Conservation (phyloP, 1,140 invertebrate genomes). For the Portunus trituberculatus region DNA sequence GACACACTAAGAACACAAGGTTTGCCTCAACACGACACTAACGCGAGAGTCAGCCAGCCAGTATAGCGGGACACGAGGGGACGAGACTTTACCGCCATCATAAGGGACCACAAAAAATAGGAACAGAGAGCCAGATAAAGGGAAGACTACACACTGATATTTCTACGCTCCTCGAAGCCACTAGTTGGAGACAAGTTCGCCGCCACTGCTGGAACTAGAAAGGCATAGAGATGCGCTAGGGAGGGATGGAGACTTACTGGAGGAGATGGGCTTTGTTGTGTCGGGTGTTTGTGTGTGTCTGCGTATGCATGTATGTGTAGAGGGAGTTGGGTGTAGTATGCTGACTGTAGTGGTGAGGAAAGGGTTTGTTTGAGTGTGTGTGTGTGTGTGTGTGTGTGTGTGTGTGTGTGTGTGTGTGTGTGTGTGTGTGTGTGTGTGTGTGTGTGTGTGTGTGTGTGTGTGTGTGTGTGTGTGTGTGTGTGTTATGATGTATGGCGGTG, state of each 20-base stretch:
- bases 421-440: not conserved
- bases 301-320: too few relatives aligned
- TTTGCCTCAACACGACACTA: too few relatives aligned
- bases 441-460: not conserved
- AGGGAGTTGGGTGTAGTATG: too few relatives aligned
- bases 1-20: not conserved
- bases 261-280: not conserved
- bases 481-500: too few relatives aligned
- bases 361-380: too few relatives aligned
- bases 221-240: not conserved
- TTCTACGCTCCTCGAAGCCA: not conserved
- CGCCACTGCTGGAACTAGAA: not conserved
- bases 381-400: not conserved
- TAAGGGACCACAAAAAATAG: not conserved
- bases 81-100: not conserved
- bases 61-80: too few relatives aligned
- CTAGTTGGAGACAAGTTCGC: not conserved
- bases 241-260: not conserved
- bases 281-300: too few relatives aligned
- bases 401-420: not conserved
- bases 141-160: not conserved
- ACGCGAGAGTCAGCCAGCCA: too few relatives aligned
- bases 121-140: not conserved
- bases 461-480: slow-evolving; percentile 1
- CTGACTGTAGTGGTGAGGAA: too few relatives aligned